Evolutionary conservation across 2,888 invertebrate genomes (phyloP), one percentile per base, ranked within the genome.

Genomic region (Meganola albula): DNA sequence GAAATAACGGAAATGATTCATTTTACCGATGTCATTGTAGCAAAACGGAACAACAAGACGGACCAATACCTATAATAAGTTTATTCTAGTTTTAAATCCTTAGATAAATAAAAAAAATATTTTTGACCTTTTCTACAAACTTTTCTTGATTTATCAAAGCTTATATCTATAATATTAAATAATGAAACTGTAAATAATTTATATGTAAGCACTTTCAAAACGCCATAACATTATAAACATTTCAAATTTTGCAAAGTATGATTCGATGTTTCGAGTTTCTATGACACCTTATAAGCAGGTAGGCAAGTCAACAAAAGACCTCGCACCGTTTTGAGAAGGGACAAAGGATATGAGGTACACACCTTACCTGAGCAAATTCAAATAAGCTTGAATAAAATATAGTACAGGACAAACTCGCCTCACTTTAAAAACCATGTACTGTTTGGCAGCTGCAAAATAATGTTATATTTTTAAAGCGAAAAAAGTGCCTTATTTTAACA

Each of bases 341-440:
- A 55, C 58, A 57, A 57, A 51, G 46, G 42, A 50, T 37, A 37
- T 42, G 48, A 53, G 50, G 48, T 53, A 43, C 43, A 43, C 44
- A 37, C 35, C 48, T 51, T 55, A 57, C 55, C 58, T 57, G 58
- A 25, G 24, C 34, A 40, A 26, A 46, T 43, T 48, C 40, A 48
- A 48, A 46, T 34, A 32, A 34, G 27, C 27, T 3, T n/a, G 3
- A 5, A 30, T 35, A 48, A 49, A 56, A 48, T 35, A 40, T 37
- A 44, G 44, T 45, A 48, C 34, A 20, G 25, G 35, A 36, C 27
- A 28, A 38, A 37, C 23, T 24, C 31, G 27, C 14, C 12, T 13
- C 13, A 23, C 22, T 9, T 23, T 27, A 22, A 27, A 11, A 8
- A 12, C 8, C 20, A 20, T 20, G n/a, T 20, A 20, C 8, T 5